Base-by-base conservation (phyloP, 1,140 invertebrate genomes). In the Archivesica marissinica region DNA sequence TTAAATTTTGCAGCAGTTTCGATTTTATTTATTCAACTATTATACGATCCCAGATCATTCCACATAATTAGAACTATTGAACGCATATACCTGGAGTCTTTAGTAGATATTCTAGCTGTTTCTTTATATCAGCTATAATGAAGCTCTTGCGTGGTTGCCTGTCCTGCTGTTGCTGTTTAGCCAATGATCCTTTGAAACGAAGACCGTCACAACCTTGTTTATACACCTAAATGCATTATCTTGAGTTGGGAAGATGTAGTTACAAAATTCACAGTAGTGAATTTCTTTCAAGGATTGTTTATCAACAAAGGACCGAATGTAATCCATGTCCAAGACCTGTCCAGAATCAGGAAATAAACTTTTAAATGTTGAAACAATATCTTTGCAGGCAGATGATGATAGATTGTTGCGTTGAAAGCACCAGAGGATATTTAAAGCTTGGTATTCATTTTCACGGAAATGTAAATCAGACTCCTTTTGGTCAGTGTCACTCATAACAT, bases 251-350 rank as follows among this genome's bases (percentile, higher is more conserved):
- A 76, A 76, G 28, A 33, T 76, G 33, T 52, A 54, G 56, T 33
- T 20, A 56, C 74, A 76, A 54, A 76, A n/a, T 54, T 54, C 52
- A 76, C 74, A 77, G 41, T 77, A 77, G 39, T 77, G 75, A 59
- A 77, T 54, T 77, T 77, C 75, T 61, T 77, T 77, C 50, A 77
- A 59, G 35, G 9, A 54, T 59, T 28, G 54, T 77, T 38, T 38
- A 77, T 38, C 75, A 38, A 33, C 72, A 75, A 28, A 25, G 41
- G 75, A 77, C 56, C 39, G 41, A 59, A 77, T 77, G 52, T 39
- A 74, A 39, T 74, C 70, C 70, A 74, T 74, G 44, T 74, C 68
- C 38, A 72, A 72, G n/a, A n/a, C n/a, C n/a, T n/a, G n/a, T n/a
- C n/a, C n/a, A n/a, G n/a, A n/a, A n/a, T n/a, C n/a, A n/a, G n/a